Evolutionary conservation across 1,140 invertebrate species (phyloP), one percentile per base, ranked within the genome.

Genomic region (Trinorchestia longiramus): DNA sequence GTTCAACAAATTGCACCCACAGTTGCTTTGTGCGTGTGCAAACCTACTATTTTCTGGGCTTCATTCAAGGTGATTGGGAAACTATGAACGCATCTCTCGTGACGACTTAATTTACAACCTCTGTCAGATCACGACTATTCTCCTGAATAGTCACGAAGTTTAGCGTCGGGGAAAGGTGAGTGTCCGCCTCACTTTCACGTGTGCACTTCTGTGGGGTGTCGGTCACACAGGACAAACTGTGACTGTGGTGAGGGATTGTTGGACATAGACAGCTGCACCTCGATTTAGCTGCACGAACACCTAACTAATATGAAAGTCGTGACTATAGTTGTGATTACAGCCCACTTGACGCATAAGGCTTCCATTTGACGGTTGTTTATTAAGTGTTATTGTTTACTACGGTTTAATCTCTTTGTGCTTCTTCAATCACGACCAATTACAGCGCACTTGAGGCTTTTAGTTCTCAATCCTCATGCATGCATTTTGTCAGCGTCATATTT

Each of bases 261-360:
- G 62, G 36, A 36, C 28, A 77, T 11, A 94, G 28, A 23, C 44
- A 11, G 8, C 8, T 57, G 44, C 53, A 45, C 28, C 11, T 15
- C 53, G 91, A 94, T 45, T 57, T 19, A 94, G 44, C 53, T 94
- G 44, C 53, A 94, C 91, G 44, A 94, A 94, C 44, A 94, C 91
- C 44, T 94, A 45, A 23, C 91, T 19, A 19, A 94, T 94, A 45
- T 47, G 44, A 11, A 36, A 94, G 44, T 47, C 53, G 44, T 94
- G 44, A 94, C 53, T 94, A 45, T 23, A 94, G 53, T 15, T 23
- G 44, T 47, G 53, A 94, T 94, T 94, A 36, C 11, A 47, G 44
- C 45, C 1, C 91, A 47, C 53, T 45, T 11, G 28, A 57, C 15
- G 44, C 44, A 28, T 28, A 36, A 47, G 19, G 28, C 53, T 94